These are phyloP conservation scores for Anorthoa munda DNA, from an alignment of 2,888 invertebrate genomes.

Conservation along the genomic window DNA sequence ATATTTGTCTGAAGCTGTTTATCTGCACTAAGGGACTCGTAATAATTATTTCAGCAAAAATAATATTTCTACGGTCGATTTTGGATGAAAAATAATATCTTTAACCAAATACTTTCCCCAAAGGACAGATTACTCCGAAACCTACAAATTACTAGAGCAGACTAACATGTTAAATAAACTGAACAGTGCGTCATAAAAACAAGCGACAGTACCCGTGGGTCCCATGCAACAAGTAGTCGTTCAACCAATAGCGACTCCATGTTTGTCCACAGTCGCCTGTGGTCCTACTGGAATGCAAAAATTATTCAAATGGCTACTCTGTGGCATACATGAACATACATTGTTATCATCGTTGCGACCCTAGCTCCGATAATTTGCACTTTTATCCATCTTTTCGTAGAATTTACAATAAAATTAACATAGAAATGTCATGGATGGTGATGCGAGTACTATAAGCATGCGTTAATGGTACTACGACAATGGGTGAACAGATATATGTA, in stretches of 20 bases:
- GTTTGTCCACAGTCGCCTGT: slow-evolving; percentile 52
- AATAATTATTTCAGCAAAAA: not conserved
- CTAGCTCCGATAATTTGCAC: slow-evolving; percentile 79
- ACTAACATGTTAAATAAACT: slow-evolving; percentile 51
- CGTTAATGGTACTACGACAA: slow-evolving; percentile 37
- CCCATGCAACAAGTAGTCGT: slow-evolving; percentile 64
- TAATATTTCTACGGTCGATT: not conserved
- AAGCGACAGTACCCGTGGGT: slow-evolving; percentile 40
- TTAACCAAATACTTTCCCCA: slow-evolving; percentile 3
- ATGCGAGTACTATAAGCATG: slow-evolving; percentile 65
- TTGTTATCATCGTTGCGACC: slow-evolving; percentile 72
- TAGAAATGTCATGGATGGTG: slow-evolving; percentile 78
- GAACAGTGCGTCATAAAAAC: slow-evolving; percentile 54
- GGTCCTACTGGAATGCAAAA: slow-evolving; percentile 75
- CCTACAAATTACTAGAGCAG: slow-evolving; percentile 31
- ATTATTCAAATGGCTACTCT: slow-evolving; percentile 85
- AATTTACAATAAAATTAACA: slow-evolving; percentile 85
- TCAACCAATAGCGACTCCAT: slow-evolving; percentile 40
- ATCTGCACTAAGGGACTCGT: not conserved
- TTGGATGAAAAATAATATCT: not conserved
- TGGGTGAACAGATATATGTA: slow-evolving; percentile 45
- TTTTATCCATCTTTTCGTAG: slow-evolving; percentile 86
- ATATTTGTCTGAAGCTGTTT: not conserved
- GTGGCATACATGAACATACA: slow-evolving; percentile 77
- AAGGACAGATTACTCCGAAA: not conserved